Evolutionary conservation across 2,888 invertebrate species (phyloP).

Genomic region (Tetanocera ferruginea): DNA sequence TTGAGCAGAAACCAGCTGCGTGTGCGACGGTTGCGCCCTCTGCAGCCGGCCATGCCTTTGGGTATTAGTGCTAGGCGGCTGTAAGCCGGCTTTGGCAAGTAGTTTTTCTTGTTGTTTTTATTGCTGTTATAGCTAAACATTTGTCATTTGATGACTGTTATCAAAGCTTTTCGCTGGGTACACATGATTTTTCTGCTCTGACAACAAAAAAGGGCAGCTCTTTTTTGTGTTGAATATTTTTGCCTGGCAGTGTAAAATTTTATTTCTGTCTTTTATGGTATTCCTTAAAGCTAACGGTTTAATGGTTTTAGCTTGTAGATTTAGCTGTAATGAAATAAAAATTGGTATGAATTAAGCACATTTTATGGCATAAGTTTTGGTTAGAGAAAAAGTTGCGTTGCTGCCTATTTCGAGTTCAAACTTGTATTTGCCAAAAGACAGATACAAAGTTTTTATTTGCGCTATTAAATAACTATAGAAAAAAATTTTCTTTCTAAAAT

Average conservation of each 20-base stretch:
- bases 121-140: conserved; percentile 54
- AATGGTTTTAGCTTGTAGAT: no score
- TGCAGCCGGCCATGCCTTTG: conserved; percentile 59
- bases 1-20: conserved; percentile 59
- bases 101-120: conserved; percentile 33
- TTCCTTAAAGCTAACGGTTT: not conserved
- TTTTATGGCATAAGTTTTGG: no score
- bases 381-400: no score
- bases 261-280: conserved; percentile 24
- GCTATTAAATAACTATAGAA: no score
- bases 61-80: not conserved
- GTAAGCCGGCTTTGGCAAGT: conserved; percentile 1
- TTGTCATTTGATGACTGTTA: conserved; percentile 69
- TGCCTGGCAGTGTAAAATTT: conserved; percentile 22
- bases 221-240: conserved; percentile 8
- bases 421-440: no score
- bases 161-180: conserved; percentile 65
- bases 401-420: no score
- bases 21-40: conserved; percentile 55
- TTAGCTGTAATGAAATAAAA: no score
- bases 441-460: no score
- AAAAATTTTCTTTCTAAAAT: no score
- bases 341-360: no score
- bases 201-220: not conserved
- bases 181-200: conserved; percentile 57